Evolutionary conservation across 2,888 invertebrate species (phyloP), one percentile per base, ranked within the genome.

Genomic region (Leucoma salicis): DNA sequence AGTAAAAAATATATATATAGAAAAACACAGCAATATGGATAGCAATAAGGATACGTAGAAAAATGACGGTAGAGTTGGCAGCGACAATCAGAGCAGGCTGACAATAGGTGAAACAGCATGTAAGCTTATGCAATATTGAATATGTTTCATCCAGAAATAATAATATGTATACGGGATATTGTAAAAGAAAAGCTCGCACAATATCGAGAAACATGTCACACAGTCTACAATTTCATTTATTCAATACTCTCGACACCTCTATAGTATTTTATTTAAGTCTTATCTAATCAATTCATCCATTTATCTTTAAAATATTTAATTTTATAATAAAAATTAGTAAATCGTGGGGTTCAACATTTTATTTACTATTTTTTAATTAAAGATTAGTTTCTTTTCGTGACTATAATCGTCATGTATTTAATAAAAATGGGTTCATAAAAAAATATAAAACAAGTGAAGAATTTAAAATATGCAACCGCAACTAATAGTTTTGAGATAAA

Each of bases 41-140:
- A 45, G 47, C 49, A 41, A 31, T 45, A 50, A 42, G 46, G 25
- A 44, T 41, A 37, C 37, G 49, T 43, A 48, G 49, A 40, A 44
- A 27, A 55, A 49, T 49, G 52, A 52, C 35, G 46, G 42, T 48
- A 44, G 39, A 56, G 35, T 45, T 48, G 53, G 33, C 56, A 35
- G 47, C 53, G 63, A 68, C 63, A 74, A 69, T 76, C 63, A 53
- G 45, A 53, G 51, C 55, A 53, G 48, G 52, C 57, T 64, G 66
- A 57, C 66, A 63, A 54, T 56, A 50, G 50, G 53, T 57, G 63
- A 66, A 63, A 65, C 53, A 50, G 53, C 60, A 66, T 59, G 70
- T 66, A 69, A 63, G 69, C 69, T 78, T 79, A 80, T 73, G 62
- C 72, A 73, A 74, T 74, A 80, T 78, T 74, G 77, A 73, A 79